Evolutionary conservation across 30 jellyfish, hydroid and myxozoan species (phyloP), one percentile per base, ranked within the genome.

Genomic region (Rhopilema esculentum): DNA sequence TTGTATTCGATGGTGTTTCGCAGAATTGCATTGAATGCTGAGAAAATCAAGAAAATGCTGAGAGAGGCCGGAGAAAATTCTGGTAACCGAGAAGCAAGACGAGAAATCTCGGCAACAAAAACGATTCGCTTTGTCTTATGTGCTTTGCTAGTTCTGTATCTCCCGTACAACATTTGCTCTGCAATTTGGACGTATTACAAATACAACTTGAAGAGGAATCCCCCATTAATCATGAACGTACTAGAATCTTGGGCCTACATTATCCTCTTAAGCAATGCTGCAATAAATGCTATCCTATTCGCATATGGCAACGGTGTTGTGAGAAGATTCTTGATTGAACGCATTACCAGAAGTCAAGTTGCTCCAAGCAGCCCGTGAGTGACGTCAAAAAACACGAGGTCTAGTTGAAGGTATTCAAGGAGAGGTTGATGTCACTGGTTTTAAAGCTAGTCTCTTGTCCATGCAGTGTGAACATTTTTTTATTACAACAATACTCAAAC

Each of bases 141-240:
- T 1, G 64, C 84, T 27, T 24, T 82, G 61, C 20, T 68, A 8
- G 49, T 82, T 27, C 27, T 29, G 27, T 82, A 82, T 50, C 20
- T 49, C 49, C 91, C 83, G 50, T 82, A 24, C 84, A 82, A 82
- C 83, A 68, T 82, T 32, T 17, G 62, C 21, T 12, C 91, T 0
- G 72, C 83, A 30, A 20, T 66, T 12, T 22, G 67, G 83, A 27
- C 75, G 29, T 82, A 62, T 24, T 12, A 62, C 65, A 31, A 40
- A 57, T 66, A 31, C 75, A 57, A 66, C 16, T 61, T 1, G 19
- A 19, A 29, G 8, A 1, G 49, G 20, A 19, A 66, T 17, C 76
- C 83, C 0, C 69, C 77, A n/a, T n/a, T 49, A 6, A 27, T 23
- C 51, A 69, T 82, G 23, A 69, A 62, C 24, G 49, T 68, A 9